Conservation (phyloP, 1,140 invertebrate genomes). For the Aphaenogaster ashmeadi region DNA sequence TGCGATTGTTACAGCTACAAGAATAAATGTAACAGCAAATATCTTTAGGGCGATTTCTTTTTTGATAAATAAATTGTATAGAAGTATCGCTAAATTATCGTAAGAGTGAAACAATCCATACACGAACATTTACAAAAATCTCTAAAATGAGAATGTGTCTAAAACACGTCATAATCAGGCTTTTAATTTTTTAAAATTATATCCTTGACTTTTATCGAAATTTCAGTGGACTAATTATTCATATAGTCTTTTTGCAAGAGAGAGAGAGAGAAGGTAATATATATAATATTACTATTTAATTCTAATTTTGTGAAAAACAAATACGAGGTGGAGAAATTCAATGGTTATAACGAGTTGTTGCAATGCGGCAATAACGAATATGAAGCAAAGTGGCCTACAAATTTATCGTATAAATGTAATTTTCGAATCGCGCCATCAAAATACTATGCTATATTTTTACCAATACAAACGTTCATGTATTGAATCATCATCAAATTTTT, state of each 20-base stretch:
- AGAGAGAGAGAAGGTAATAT: not conserved
- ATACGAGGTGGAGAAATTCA: not conserved
- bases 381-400: not conserved
- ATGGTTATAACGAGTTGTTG: not conserved
- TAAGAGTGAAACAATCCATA: not conserved
- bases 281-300: not conserved
- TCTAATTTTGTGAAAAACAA: not conserved
- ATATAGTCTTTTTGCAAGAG: not conserved
- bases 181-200: not conserved
- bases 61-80: not conserved
- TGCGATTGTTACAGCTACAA: not conserved
- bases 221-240: not conserved
- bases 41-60: not conserved
- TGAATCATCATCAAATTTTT: not conserved
- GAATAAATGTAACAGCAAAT: not conserved
- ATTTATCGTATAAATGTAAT: slow-evolving; percentile 26
- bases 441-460: slow-evolving; percentile 27
- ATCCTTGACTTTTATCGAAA: not conserved
- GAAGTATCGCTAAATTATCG: not conserved
- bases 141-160: too few species aligned
- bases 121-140: too few species aligned
- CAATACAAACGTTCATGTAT: not conserved
- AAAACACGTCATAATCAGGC: too few species aligned
- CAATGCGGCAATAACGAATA: not conserved
- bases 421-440: not conserved